A percentile compares a stretch with the other conserved stretches of the same genome.
Conservation (phyloP, 1,140 invertebrate genomes). For the Ylistrum balloti region DNA sequence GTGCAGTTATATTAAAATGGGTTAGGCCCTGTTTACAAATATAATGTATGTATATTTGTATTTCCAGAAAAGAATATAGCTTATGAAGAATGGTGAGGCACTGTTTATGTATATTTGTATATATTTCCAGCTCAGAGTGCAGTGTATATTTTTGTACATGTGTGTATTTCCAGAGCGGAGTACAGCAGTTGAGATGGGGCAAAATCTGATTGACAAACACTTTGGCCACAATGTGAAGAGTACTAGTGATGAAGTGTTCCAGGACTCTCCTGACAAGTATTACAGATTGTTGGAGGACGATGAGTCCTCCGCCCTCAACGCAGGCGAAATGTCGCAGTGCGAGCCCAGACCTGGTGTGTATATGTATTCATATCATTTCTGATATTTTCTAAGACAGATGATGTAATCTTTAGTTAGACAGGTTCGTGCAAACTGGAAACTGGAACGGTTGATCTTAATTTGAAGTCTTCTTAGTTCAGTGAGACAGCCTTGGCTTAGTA, state of each 20-base stretch:
- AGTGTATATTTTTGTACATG: no score
- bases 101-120: no score
- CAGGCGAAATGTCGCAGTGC: constrained; percentile 72
- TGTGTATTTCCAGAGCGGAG: constrained; percentile 69
- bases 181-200: constrained; percentile 80
- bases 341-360: constrained; percentile 71
- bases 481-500: no score
- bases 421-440: no score
- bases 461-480: no score
- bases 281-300: constrained; percentile 81
- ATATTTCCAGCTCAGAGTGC: no score
- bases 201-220: constrained; percentile 80
- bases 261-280: constrained; percentile 75
- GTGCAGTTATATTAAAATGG: not conserved
- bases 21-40: not conserved
- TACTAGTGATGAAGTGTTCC: constrained; percentile 67
- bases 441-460: no score
- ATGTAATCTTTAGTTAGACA: no score
- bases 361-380: no score
- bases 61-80: no score
- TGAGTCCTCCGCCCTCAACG: constrained; percentile 79
- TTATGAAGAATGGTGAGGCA: no score
- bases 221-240: constrained; percentile 77
- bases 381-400: no score
- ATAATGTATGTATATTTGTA: not conserved